Conservation (phyloP, 2,797 vertebrate species). For the Siniperca obscura region DNA sequence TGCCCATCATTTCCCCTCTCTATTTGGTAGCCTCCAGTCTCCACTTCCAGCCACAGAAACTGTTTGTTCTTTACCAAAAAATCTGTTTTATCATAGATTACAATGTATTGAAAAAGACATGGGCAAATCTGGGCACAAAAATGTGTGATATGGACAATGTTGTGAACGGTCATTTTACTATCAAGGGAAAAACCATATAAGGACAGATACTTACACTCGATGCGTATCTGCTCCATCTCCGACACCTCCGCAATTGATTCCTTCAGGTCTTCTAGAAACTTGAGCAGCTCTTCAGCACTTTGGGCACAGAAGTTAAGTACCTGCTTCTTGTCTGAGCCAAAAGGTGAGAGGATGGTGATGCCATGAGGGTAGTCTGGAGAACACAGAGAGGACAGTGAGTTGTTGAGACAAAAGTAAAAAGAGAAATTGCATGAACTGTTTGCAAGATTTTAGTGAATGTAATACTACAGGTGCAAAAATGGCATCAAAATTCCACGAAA, state of each 20-base stretch:
- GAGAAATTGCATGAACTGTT: neutral
- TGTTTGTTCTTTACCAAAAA: neutral
- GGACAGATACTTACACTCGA: conserved; percentile 91
- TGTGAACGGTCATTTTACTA: neutral
- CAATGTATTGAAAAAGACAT: neutral
- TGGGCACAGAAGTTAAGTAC: conserved; percentile 96
- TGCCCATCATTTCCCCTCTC: too few species aligned
- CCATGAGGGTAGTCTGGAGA: conserved; percentile 94
- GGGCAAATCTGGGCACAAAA: neutral
- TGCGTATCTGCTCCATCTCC: conserved; percentile 98
- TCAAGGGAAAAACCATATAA: neutral
- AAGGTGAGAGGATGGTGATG: conserved; percentile 95
- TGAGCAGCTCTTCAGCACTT: conserved; percentile 96
- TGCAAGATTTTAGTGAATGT: neutral
- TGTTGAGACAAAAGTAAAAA: conserved; percentile 3
- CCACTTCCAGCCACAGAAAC: neutral
- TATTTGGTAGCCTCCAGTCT: neutral
- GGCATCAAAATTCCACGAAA: neutral
- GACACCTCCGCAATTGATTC: conserved; percentile 98
- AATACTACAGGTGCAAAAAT: neutral
- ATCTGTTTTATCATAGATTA: neutral
- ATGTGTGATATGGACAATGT: neutral
- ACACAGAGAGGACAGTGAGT: neutral
- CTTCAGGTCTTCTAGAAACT: conserved; percentile 98
- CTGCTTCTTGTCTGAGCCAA: conserved; percentile 97